These are phyloP conservation scores for Bos indicus DNA, from an alignment of 2,113 vertebrate genomes.

Conservation along the genomic window DNA sequence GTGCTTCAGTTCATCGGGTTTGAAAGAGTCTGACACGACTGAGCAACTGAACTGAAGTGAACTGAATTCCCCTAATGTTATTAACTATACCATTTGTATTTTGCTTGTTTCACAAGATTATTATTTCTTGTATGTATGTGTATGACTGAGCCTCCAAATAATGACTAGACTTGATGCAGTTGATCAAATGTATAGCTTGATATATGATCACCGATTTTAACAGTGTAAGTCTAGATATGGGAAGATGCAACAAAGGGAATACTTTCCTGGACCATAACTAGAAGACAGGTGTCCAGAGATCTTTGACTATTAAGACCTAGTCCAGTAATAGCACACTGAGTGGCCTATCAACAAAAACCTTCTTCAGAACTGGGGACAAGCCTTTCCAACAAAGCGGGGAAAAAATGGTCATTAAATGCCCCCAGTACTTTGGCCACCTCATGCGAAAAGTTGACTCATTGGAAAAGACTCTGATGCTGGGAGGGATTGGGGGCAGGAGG, in stretches of 20 bases:
- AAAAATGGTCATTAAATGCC: background rate
- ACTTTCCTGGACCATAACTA: background rate
- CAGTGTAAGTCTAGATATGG: background rate
- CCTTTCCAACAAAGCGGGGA: background rate
- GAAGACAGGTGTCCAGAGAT: background rate
- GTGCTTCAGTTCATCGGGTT: fast-evolving
- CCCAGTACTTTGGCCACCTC: no score
- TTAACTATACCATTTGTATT: background rate
- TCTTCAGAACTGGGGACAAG: background rate
- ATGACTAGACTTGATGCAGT: background rate
- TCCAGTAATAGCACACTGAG: background rate
- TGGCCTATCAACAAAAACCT: background rate
- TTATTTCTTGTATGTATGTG: background rate
- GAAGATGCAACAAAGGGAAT: background rate
- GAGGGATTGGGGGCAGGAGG: no score
- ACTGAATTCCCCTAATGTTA: background rate
- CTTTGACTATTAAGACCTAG: background rate
- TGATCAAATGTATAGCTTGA: background rate
- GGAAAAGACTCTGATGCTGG: no score
- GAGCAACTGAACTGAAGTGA: background rate
- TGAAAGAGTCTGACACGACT: background rate
- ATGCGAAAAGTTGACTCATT: no score
- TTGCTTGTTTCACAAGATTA: background rate
- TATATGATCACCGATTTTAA: background rate
- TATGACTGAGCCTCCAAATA: background rate